Evolutionary conservation across 2,888 invertebrate species (phyloP).

Genomic region (Eurois occulta): DNA sequence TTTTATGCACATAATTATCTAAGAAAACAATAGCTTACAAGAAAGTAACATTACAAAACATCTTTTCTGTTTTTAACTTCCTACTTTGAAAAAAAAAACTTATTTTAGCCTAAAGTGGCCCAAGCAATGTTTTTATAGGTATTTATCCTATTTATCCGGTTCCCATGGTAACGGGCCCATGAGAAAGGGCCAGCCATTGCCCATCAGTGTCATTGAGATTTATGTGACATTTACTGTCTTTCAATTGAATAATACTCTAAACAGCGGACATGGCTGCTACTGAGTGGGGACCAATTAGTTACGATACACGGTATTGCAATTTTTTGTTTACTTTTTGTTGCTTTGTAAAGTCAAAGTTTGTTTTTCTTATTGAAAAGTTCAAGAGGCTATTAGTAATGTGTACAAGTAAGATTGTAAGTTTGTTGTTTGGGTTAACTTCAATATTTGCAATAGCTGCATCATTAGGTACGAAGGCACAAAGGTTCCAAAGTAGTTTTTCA

Average conservation of each 20-base stretch:
- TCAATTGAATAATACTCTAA: conserved; percentile 67
- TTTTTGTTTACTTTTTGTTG: conserved; percentile 39
- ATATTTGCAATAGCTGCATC: background rate
- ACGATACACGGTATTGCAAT: conserved; percentile 40
- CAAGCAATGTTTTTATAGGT: conserved; percentile 39
- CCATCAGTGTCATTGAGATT: conserved; percentile 76
- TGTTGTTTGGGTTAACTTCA: background rate
- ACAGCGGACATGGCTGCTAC: conserved; percentile 58
- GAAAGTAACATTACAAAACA: conserved; percentile 26
- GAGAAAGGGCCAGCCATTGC: conserved; percentile 67
- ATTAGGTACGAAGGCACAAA: background rate
- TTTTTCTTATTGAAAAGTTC: background rate
- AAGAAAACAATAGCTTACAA: conserved; percentile 11
- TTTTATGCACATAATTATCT: conserved; percentile 28
- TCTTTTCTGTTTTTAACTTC: conserved; percentile 2
- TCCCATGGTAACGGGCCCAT: conserved; percentile 66
- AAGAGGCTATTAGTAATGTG: conserved; percentile 2
- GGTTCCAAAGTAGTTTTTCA: background rate
- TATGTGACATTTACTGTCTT: conserved; percentile 68
- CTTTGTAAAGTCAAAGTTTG: background rate
- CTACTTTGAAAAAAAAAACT: background rate
- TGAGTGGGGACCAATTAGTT: conserved; percentile 51
- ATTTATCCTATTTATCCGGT: conserved; percentile 64
- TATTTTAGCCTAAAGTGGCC: conserved; percentile 13
- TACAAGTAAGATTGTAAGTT: too few relatives aligned